A percentile compares a stretch with the other conserved stretches of the same genome.
Evolutionary conservation across 2,888 invertebrate species (phyloP).

Genomic region (Epinotia demarniana): DNA sequence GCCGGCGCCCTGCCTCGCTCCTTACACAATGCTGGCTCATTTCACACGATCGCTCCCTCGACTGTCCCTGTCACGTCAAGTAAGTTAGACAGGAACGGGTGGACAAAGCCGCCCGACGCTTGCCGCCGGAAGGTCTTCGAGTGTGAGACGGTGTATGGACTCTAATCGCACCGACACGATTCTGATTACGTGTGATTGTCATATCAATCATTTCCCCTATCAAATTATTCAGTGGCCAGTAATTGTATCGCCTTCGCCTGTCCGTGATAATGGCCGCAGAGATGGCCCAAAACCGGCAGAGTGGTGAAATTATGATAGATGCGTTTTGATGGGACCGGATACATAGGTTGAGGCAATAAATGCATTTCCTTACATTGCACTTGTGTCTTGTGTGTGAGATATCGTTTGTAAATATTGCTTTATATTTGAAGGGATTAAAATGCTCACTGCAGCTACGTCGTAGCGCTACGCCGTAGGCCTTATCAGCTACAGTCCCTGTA

Average conservation of each 20-base stretch:
- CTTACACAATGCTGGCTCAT: slow-evolving; percentile 12
- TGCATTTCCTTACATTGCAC: no score
- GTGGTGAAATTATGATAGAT: slow-evolving; percentile 31
- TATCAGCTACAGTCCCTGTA: no score
- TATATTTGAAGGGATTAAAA: no score
- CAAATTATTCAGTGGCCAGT: slow-evolving; percentile 83
- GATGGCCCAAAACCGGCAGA: slow-evolving; percentile 54
- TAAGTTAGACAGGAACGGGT: slow-evolving; percentile 22
- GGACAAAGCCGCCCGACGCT: slow-evolving; percentile 8
- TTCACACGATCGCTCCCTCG: slow-evolving; percentile 13
- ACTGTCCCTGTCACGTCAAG: slow-evolving; percentile 16
- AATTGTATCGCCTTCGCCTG: slow-evolving; percentile 77
- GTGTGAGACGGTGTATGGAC: slow-evolving; percentile 49
- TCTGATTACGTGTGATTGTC: slow-evolving; percentile 82
- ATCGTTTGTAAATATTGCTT: no score
- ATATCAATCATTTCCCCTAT: slow-evolving; percentile 84
- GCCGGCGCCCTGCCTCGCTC: slow-evolving; percentile 65
- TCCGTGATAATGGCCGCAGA: slow-evolving; percentile 66
- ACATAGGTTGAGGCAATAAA: no score
- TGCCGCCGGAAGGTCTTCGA: slow-evolving; percentile 8
- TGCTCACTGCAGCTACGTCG: no score
- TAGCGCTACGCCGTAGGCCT: no score
- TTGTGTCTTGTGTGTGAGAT: no score
- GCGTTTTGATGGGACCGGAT: slow-evolving; percentile 11
- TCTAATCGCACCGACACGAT: slow-evolving; percentile 81